Percentiles rank a stretch among this genome's conserved stretches.
These are phyloP conservation scores for Leptopilina boulardi DNA, from an alignment of 1,140 invertebrate genomes.

Conservation along the genomic window DNA sequence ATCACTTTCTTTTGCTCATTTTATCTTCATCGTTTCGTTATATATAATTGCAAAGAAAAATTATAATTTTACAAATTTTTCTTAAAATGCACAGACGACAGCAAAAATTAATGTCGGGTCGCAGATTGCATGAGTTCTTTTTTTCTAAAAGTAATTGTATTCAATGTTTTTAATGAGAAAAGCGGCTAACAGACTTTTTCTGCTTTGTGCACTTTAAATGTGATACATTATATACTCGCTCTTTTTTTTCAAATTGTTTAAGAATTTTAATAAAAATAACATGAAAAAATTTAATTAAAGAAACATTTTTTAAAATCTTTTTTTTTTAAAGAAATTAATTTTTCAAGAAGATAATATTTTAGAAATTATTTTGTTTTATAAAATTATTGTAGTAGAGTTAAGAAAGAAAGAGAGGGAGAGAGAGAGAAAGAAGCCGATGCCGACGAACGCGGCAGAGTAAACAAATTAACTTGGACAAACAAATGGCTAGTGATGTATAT, in stretches of 20 bases:
- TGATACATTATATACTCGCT: neutral
- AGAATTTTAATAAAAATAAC: no score
- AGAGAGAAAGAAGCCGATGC: neutral
- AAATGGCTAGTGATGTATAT: constrained; percentile 12
- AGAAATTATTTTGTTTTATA: no score
- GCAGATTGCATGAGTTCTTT: neutral
- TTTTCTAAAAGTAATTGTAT: neutral
- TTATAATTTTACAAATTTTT: neutral
- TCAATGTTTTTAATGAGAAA: constrained; percentile 1
- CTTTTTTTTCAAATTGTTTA: no score
- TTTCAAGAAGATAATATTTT: no score
- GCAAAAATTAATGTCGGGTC: neutral
- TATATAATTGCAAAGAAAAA: neutral
- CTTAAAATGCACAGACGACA: neutral
- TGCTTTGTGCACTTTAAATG: neutral
- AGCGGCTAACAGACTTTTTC: neutral
- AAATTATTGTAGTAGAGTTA: neutral
- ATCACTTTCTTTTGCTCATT: no score
- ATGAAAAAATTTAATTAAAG: no score
- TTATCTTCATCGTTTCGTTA: no score
- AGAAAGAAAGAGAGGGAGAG: neutral
- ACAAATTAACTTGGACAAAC: constrained; percentile 20
- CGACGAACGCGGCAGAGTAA: neutral
- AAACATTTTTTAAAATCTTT: no score
- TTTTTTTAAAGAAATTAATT: no score